A percentile compares a stretch with the other conserved stretches of the same genome.
These are phyloP conservation scores for Champsocephalus gunnari DNA, from an alignment of 2,797 vertebrate species.

Conservation along the genomic window DNA sequence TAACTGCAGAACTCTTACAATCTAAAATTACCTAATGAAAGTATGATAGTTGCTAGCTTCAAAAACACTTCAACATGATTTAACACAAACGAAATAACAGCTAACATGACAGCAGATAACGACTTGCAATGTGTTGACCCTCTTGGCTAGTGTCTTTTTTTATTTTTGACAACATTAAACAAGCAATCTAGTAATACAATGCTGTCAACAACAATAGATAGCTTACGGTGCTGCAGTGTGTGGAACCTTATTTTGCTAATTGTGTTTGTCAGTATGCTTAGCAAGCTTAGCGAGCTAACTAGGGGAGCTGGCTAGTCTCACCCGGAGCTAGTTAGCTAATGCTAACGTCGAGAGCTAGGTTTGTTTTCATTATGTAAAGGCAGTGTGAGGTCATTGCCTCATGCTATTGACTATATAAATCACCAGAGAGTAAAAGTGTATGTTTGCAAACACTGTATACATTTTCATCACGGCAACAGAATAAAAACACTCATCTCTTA, in stretches of 20 bases:
- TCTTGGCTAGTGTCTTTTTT: not conserved
- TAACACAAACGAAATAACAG: not conserved
- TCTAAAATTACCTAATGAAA: not conserved
- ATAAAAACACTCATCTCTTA: constrained; percentile 67
- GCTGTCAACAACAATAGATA: not conserved
- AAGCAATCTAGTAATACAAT: not conserved
- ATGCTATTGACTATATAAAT: not conserved
- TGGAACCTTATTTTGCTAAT: not conserved
- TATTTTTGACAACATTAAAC: not conserved
- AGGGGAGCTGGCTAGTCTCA: constrained; percentile 38
- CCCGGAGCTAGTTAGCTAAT: constrained; percentile 61
- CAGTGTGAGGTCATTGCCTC: too few species aligned
- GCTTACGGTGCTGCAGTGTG: not conserved
- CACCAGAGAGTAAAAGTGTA: rapidly evolving
- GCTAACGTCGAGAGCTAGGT: constrained; percentile 55
- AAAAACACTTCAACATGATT: not conserved
- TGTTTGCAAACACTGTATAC: not conserved
- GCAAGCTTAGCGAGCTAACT: constrained; percentile 46
- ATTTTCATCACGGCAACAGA: not conserved
- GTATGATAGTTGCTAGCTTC: not conserved
- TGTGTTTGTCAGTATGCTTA: constrained; percentile 26
- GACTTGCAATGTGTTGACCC: constrained; percentile 8
- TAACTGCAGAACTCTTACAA: not conserved
- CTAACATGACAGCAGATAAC: constrained; percentile 27
- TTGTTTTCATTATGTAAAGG: constrained; percentile 38